These are phyloP conservation scores for Littorina saxatilis DNA, from an alignment of 1,140 invertebrate genomes.

Conservation along the genomic window DNA sequence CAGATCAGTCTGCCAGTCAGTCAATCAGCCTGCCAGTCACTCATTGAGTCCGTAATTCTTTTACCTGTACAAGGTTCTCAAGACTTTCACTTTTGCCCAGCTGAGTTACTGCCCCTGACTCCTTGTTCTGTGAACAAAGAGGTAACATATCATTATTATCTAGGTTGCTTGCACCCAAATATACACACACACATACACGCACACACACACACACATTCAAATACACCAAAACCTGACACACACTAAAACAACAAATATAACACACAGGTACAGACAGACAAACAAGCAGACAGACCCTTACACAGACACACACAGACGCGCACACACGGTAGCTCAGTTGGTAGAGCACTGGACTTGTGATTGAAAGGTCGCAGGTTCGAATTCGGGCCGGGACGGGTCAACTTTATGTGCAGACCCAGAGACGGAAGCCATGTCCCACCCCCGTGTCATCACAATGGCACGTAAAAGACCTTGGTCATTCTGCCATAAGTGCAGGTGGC, in stretches of 20 bases:
- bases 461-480: neutral
- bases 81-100: constrained; percentile 61
- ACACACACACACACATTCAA: neutral
- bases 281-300: neutral
- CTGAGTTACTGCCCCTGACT: neutral
- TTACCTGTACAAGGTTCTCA: constrained; percentile 63
- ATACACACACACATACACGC: constrained; percentile 1
- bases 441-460: too few species aligned
- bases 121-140: neutral
- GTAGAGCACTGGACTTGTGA: too few species aligned
- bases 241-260: neutral
- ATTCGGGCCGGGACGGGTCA: too few species aligned
- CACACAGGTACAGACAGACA: neutral
- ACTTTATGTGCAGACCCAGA: too few species aligned
- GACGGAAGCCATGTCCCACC: too few species aligned
- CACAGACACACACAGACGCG: neutral
- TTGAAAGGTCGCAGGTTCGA: too few species aligned
- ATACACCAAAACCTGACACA: neutral
- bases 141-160: too few species aligned
- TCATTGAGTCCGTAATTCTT: neutral
- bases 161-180: too few species aligned
- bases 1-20: too few species aligned
- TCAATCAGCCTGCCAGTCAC: too few species aligned
- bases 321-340: too few species aligned
- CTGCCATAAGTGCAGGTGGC: too few species aligned